Base-by-base conservation (phyloP, 2,797 vertebrate species). In the Poecilia wingei region DNA sequence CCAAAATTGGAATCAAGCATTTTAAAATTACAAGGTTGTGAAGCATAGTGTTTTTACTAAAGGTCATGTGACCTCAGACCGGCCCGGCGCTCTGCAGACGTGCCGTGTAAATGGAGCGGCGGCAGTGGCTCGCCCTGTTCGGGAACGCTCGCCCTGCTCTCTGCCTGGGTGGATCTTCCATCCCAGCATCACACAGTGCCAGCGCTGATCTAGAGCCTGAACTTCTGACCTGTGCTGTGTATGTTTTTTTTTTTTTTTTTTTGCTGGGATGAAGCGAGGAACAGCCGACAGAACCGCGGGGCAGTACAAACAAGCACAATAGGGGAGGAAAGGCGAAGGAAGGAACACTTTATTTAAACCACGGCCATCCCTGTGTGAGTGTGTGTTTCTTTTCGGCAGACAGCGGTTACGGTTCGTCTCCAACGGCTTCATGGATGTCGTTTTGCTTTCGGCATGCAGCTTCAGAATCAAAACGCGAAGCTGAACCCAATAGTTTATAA, bases 191-290 rank as follows among this genome's bases (percentile, higher is more conserved):
- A 91, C 92, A 90, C 91, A 91, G 88, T 87, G 82, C 87, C 78
- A 83, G 80, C 77, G 84, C 77, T 88, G 89, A 92, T 91, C 88
- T 87, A 77, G 87, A 81, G 79, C 88, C 88, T 90, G 92, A 95
- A 94, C 93, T 93, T 83, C 59, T 94, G 94, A 95, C 94, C 94
- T 36, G 16, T 79, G 82, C 88, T 91, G 91, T 94, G 91, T 95
- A 91, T 95, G 6, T 41, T 41, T 41, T 41, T 41, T 41, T 64
- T 20, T 20, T 66, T 20, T 36, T 39, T 25, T n/a, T 43, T 94
- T 90, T 92, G 90, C 92, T 89, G 87, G 80, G 88, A 88, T 84
- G 79, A 88, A 79, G 86, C 85, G 84, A 90, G 82, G 64, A 80
- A 88, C 79, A 79, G 82, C 82, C 86, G 82, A 74, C 80, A 79